These are phyloP conservation scores for Asarcornis scutulata DNA, from an alignment of 2,113 vertebrate species.

Conservation along the genomic window DNA sequence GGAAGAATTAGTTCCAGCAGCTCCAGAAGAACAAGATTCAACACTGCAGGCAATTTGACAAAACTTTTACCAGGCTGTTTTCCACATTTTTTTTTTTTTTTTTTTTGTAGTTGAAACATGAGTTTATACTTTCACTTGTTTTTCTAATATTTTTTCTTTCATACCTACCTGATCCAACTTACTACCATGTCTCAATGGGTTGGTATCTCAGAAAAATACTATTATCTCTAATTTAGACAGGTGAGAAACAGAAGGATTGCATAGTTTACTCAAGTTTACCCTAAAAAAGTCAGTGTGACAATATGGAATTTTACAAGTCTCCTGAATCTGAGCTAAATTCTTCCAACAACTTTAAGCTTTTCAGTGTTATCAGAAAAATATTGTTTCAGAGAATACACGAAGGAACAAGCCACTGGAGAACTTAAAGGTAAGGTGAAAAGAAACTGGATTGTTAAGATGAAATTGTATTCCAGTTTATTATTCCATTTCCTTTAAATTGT, in stretches of 20 bases:
- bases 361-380: background rate
- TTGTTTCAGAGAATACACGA: background rate
- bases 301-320: background rate
- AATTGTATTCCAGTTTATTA: background rate
- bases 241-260: background rate
- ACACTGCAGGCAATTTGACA: background rate
- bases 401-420: background rate
- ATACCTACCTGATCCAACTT: background rate
- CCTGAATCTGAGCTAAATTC: background rate
- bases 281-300: background rate
- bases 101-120: background rate
- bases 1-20: slow-evolving; percentile 52
- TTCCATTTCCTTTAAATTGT: background rate
- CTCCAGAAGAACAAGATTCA: slow-evolving; percentile 23
- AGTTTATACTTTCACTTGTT: background rate
- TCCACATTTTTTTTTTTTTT: background rate
- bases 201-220: background rate
- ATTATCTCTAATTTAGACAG: background rate
- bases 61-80: background rate
- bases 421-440: background rate
- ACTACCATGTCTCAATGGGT: background rate
- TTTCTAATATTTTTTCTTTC: background rate
- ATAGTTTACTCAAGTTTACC: background rate
- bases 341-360: background rate
- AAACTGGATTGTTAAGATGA: background rate